Base-by-base conservation (phyloP, 2,888 invertebrate species). In the Agrilus biguttatus region DNA sequence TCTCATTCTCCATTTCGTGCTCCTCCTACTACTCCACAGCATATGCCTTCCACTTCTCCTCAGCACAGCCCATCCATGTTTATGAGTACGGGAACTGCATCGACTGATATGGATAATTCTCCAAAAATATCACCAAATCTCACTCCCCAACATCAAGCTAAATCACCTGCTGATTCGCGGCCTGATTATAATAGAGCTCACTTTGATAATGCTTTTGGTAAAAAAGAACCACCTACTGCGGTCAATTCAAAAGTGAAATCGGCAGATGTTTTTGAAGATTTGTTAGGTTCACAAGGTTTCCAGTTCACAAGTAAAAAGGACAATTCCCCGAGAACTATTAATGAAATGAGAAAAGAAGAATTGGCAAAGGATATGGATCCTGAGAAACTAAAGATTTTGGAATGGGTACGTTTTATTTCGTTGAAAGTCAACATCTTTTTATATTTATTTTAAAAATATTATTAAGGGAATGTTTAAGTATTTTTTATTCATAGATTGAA, bases 301-400 rank as follows among this genome's bases (percentile, higher is more conserved):
- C 80, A 81, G 49, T 89, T 90, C 65, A 69, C 76, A 6, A 79
- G 80, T 38, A 83, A 81, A 55, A 74, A 71, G 47, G 78, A 81
- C 47, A 71, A 79, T 35, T 84, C 83, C 2, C 91, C 92, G 0
- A 75, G 78, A 52, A 91, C 92, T 2, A 90, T 95, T 56, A 93
- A 91, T 60, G 88, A 84, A 49, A 91, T 95, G 91, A 72, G 91
- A 21, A 90, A 90, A 59, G 87, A 82, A 49, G 87, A 89, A 54
- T 69, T 89, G 57, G 82, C 78, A 1, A 83, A 76, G 54, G 86
- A 86, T 44, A 90, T 89, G 83, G 93, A 95, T 68, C 93, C 93
- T 0, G 90, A 92, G 50, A 84, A 84, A 63, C 63, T 93, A 39
- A 88, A 82, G 67, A 75, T 86, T 51, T 67, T 76, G 53, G 85